A percentile compares a stretch with the other conserved stretches of the same genome.
Conservation (phyloP, 2,113 vertebrate genomes). For the Pipra filicauda region DNA sequence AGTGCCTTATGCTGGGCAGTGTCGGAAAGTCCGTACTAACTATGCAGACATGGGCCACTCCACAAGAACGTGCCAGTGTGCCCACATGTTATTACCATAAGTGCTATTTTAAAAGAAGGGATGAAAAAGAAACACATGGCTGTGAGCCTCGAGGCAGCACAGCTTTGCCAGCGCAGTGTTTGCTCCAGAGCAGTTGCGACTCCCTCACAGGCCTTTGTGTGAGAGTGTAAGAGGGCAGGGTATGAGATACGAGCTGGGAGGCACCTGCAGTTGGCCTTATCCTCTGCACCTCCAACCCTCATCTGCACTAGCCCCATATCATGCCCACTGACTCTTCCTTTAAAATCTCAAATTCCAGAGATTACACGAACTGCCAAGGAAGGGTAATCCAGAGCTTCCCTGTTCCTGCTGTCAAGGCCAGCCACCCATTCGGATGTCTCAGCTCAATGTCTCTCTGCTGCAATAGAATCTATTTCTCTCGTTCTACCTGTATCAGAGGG, state of each 20-base stretch:
- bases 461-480: background rate
- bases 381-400: background rate
- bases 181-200: background rate
- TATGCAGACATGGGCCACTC: rapidly evolving
- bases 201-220: background rate
- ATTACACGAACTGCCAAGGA: background rate
- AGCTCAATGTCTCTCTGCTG: background rate
- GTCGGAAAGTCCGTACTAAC: rapidly evolving
- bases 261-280: background rate
- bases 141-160: background rate
- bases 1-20: background rate
- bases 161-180: background rate
- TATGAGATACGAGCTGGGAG: rapidly evolving
- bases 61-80: background rate
- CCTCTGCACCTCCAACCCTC: background rate
- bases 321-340: background rate
- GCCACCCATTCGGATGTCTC: background rate
- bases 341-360: background rate
- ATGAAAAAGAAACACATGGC: background rate
- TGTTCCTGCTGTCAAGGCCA: background rate
- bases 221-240: background rate
- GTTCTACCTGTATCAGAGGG: background rate
- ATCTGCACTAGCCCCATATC: background rate
- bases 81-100: background rate
- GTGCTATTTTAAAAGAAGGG: background rate